Percentiles rank a stretch among this genome's conserved stretches.
phyloP scores from a whole-genome alignment of 2,797 vertebrate genomes.

The Propithecus deckenii region DNA sequence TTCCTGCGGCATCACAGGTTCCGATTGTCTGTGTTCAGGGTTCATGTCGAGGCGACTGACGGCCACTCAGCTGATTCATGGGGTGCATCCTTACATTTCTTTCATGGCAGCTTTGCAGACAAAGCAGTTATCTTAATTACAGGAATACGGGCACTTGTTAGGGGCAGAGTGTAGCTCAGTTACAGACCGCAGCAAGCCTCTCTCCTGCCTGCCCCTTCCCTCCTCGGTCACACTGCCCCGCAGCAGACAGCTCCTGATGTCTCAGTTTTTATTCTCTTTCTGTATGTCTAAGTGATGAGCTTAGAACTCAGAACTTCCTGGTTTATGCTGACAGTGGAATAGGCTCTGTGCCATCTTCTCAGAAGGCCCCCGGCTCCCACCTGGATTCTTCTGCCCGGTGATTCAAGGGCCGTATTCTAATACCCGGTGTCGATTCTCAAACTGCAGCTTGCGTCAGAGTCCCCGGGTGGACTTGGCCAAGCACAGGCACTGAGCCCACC shows the following conservation, averaged over 20 bases:
- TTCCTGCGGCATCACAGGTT: neutral
- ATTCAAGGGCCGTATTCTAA: neutral
- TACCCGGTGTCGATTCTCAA: neutral
- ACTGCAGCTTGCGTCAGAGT: neutral
- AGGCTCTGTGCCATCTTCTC: neutral
- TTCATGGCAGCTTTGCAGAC: neutral
- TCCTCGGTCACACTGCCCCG: accelerated
- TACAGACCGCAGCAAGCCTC: neutral
- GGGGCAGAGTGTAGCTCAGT: neutral
- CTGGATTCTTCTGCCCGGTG: neutral
- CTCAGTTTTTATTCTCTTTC: neutral
- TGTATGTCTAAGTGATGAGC: neutral
- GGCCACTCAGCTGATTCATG: neutral
- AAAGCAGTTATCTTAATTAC: neutral
- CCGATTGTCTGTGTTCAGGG: neutral
- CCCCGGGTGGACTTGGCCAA: neutral
- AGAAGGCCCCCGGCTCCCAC: neutral
- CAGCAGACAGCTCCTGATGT: no score
- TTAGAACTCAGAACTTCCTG: no score
- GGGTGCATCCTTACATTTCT: neutral
- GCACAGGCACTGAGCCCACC: no score
- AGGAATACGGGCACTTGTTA: neutral
- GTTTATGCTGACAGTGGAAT: no score
- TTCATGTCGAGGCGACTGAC: neutral
- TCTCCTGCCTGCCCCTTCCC: neutral